Evolutionary conservation across 2,888 invertebrate species (phyloP).

Genomic region (Macrosiphum euphorbiae): DNA sequence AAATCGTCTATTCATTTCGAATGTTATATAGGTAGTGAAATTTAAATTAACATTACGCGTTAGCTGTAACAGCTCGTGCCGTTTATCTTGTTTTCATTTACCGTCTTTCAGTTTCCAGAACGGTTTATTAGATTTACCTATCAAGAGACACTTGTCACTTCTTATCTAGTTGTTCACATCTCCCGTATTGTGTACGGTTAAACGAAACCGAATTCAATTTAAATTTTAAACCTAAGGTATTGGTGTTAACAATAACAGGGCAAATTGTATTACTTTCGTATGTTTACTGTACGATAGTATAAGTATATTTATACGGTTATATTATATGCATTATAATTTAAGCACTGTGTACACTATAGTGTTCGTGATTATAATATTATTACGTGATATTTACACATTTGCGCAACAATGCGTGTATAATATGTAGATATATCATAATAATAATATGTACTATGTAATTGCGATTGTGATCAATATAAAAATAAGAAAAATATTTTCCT

Average conservation of each 20-base stretch:
- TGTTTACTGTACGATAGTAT: neutral
- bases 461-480: neutral
- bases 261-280: conserved; percentile 23
- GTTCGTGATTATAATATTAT: neutral
- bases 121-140: conserved; percentile 16
- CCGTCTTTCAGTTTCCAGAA: neutral
- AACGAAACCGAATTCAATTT: conserved; percentile 42
- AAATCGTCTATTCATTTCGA: neutral
- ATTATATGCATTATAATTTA: conserved; percentile 11
- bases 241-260: conserved; percentile 10
- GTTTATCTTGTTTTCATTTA: conserved; percentile 33
- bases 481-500: neutral
- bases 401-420: neutral
- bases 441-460: neutral
- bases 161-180: conserved; percentile 30
- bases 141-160: neutral
- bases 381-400: neutral
- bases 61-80: neutral
- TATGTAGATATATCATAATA: no score
- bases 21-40: neutral
- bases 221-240: neutral
- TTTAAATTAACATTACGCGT: conserved; percentile 35
- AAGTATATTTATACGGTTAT: neutral
- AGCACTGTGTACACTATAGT: neutral
- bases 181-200: conserved; percentile 10